These are phyloP conservation scores for Tauraco erythrolophus DNA, from an alignment of 2,113 vertebrate species.

Conservation along the genomic window DNA sequence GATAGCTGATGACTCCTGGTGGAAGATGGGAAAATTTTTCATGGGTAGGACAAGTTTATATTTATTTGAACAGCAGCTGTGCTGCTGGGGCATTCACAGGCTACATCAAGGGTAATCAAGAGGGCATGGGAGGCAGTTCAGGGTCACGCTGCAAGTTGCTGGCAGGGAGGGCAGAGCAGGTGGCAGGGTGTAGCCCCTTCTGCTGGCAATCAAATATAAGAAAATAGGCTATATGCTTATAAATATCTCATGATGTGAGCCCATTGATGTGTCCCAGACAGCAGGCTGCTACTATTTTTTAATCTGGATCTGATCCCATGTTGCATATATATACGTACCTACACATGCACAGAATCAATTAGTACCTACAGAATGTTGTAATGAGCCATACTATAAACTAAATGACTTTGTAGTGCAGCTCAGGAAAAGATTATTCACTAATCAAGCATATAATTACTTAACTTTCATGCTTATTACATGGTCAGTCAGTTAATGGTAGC, in stretches of 20 bases:
- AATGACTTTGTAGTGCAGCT: background rate
- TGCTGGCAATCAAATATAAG: background rate
- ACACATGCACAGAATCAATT: background rate
- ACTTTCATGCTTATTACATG: background rate
- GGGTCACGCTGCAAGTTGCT: background rate
- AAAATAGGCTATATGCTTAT: background rate
- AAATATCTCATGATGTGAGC: background rate
- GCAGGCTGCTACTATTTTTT: background rate
- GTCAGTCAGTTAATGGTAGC: background rate
- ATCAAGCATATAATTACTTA: conserved; percentile 1
- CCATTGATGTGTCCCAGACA: background rate
- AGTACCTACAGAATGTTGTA: background rate
- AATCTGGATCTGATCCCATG: background rate
- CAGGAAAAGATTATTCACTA: background rate
- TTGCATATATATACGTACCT: background rate
- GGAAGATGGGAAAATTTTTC: background rate
- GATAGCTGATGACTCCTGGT: background rate
- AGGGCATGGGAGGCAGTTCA: background rate
- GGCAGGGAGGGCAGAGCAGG: background rate
- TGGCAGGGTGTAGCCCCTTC: background rate
- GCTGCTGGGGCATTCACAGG: background rate
- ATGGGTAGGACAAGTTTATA: background rate
- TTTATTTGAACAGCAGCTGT: background rate
- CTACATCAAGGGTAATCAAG: background rate
- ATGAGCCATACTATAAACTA: background rate